Conservation (phyloP, 2,888 invertebrate genomes). For the Ellobium chinense region DNA sequence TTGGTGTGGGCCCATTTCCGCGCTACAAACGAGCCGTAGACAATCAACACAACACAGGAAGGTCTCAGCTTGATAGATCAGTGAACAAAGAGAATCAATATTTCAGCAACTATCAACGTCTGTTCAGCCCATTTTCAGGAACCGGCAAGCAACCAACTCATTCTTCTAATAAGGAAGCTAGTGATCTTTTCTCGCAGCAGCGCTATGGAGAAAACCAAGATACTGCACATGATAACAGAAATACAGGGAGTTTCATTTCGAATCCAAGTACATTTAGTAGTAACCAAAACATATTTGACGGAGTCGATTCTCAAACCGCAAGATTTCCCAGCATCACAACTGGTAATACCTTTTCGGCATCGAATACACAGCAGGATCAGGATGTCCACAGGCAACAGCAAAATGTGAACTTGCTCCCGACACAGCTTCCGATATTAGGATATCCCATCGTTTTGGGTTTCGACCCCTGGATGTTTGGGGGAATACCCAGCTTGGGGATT, state of each 20-base stretch:
- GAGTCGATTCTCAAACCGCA: background rate
- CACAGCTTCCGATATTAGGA: slow-evolving; percentile 7
- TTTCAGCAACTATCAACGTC: slow-evolving; percentile 24
- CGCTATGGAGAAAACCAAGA: background rate
- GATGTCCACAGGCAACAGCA: background rate
- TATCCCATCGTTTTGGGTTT: slow-evolving; percentile 31
- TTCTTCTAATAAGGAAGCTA: background rate
- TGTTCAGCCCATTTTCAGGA: slow-evolving; percentile 19
- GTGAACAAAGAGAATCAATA: background rate
- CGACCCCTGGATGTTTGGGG: slow-evolving; percentile 38
- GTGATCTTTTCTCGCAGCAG: background rate
- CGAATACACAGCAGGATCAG: background rate
- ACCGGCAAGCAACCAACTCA: background rate
- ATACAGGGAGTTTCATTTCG: no score
- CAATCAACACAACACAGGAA: background rate
- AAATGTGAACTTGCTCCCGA: background rate
- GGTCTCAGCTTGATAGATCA: background rate
- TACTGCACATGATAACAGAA: background rate
- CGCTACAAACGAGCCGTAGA: background rate
- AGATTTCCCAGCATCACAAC: background rate
- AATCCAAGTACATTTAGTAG: background rate
- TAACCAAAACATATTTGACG: background rate
- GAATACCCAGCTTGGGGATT: slow-evolving; percentile 24
- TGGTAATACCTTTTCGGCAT: background rate
- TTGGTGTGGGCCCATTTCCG: background rate